Evolutionary conservation across 1,140 invertebrate species (phyloP).

Genomic region (Grapholita molesta): DNA sequence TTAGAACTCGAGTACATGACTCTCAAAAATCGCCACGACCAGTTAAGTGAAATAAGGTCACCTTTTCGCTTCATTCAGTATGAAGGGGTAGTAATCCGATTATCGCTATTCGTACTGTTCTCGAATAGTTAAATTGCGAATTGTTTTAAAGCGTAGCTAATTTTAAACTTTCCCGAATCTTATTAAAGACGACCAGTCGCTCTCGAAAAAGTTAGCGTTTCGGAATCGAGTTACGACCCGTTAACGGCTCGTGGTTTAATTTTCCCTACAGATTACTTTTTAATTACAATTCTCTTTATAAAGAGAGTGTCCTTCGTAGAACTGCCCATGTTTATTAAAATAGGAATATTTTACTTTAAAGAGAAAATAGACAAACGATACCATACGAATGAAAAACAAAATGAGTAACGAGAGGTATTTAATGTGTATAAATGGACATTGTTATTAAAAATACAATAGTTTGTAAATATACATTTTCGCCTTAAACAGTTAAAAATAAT

Average conservation of each 20-base stretch:
- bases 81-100: too few species aligned
- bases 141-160: conserved; percentile 45
- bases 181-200: conserved; percentile 54
- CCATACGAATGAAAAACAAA: too few species aligned
- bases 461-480: too few species aligned
- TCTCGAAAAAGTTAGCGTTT: conserved; percentile 58
- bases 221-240: conserved; percentile 63
- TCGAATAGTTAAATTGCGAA: conserved; percentile 30
- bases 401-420: too few species aligned
- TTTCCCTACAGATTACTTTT: conserved; percentile 60
- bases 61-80: too few species aligned
- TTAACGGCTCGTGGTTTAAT: conserved; percentile 68
- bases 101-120: neutral
- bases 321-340: conserved; percentile 23
- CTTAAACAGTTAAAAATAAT: too few species aligned
- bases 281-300: conserved; percentile 43
- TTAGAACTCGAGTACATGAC: too few species aligned
- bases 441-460: too few species aligned
- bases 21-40: too few species aligned
- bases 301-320: conserved; percentile 29
- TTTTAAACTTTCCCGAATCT: conserved; percentile 55
- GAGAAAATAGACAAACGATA: neutral
- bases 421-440: too few species aligned
- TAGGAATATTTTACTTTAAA: neutral
- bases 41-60: too few species aligned